Conservation (phyloP, 2,888 invertebrate genomes). For the Acanthosepion lycidas region DNA sequence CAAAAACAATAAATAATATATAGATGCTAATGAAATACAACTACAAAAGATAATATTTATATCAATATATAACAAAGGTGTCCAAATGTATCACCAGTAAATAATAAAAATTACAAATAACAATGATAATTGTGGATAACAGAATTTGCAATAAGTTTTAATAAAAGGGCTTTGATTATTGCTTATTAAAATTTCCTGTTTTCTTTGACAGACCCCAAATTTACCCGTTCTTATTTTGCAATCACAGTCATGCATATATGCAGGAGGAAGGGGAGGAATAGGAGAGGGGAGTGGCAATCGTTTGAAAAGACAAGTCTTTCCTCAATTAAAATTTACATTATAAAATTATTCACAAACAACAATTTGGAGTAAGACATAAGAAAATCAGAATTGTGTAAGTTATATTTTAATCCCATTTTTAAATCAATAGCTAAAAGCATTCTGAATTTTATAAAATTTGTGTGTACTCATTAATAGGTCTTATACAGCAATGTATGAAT, state of each 20-base stretch:
- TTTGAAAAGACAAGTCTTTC: neutral
- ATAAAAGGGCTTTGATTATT: slow-evolving; percentile 33
- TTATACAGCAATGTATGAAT: neutral
- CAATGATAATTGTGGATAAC: neutral
- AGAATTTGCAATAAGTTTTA: neutral
- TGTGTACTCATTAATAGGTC: neutral
- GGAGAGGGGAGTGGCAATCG: neutral
- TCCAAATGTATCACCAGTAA: neutral
- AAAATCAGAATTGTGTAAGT: neutral
- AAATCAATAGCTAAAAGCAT: neutral
- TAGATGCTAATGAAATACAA: neutral
- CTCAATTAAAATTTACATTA: neutral
- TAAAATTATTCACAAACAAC: neutral
- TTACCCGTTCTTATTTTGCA: slow-evolving; percentile 2
- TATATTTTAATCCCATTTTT: neutral
- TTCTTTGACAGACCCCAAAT: slow-evolving; percentile 15
- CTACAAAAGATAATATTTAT: too few species aligned
- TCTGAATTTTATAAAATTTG: neutral
- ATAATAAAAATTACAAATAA: neutral
- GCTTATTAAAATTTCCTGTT: neutral
- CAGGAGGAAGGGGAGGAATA: neutral
- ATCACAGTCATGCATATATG: slow-evolving; percentile 33
- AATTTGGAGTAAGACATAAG: neutral
- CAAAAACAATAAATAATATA: neutral
- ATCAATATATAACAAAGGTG: neutral